Percentiles rank a stretch among this genome's conserved stretches.
These are phyloP conservation scores for Heterodera carotae DNA, from an alignment of 1,140 invertebrate genomes.

Conservation along the genomic window DNA sequence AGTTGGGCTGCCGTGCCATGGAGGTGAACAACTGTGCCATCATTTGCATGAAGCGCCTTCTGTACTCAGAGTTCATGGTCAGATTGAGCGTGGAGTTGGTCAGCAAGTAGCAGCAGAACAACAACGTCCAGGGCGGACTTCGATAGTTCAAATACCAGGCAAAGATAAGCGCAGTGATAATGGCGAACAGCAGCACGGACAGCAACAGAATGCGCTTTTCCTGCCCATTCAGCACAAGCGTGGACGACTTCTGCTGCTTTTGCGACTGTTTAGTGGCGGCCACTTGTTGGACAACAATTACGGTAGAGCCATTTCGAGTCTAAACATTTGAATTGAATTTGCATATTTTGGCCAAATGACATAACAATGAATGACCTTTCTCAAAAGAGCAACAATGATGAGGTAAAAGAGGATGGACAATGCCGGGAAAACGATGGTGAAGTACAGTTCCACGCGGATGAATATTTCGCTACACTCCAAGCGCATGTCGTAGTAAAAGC, in stretches of 20 bases:
- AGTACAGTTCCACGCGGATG: conserved; percentile 17
- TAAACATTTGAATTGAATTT: conserved; percentile 4
- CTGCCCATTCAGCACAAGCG: neutral
- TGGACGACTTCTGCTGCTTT: neutral
- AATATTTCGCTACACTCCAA: neutral
- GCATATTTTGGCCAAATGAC: too few relatives aligned
- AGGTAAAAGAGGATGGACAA: conserved; percentile 15
- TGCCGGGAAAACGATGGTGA: conserved; percentile 24
- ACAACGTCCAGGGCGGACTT: conserved; percentile 22
- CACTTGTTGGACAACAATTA: neutral
- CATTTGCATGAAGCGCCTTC: conserved; percentile 7
- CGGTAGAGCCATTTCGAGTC: neutral
- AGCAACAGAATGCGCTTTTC: conserved; percentile 22
- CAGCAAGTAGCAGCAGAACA: conserved; percentile 21
- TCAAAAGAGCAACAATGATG: conserved; percentile 15
- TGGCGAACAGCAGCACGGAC: conserved; percentile 24
- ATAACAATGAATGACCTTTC: conserved; percentile 1
- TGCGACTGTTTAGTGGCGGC: too few relatives aligned
- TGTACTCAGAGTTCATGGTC: conserved; percentile 28
- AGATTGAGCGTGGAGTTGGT: conserved; percentile 18
- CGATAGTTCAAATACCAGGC: conserved; percentile 24
- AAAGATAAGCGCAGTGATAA: conserved; percentile 31
- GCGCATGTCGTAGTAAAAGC: conserved; percentile 15
- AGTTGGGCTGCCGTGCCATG: neutral
- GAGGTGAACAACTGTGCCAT: neutral